phyloP scores from a whole-genome alignment of 2,888 invertebrate species.

The Artemia sinica region DNA sequence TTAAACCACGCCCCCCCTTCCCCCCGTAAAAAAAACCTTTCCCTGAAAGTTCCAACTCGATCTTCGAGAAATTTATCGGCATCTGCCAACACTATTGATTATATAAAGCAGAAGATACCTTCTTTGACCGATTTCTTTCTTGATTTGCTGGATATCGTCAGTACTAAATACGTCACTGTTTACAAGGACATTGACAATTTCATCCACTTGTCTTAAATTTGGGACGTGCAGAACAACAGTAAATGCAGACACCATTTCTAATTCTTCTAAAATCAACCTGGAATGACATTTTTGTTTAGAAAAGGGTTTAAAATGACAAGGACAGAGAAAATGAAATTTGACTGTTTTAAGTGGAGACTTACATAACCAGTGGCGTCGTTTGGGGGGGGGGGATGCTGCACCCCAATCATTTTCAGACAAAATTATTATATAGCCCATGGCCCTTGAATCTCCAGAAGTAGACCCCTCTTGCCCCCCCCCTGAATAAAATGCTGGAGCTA shows the following conservation, averaged over 20 bases:
- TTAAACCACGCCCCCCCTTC: too few species aligned
- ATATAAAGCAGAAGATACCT: conserved; percentile 39
- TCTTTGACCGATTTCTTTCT: conserved; percentile 55
- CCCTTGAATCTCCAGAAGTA: too few species aligned
- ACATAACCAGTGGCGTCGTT: not conserved
- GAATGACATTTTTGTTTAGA: conserved; percentile 22
- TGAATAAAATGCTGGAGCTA: too few species aligned
- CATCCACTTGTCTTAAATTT: conserved; percentile 65
- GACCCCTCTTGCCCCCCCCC: too few species aligned
- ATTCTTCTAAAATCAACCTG: conserved; percentile 80
- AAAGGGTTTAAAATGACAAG: not conserved
- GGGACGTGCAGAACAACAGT: conserved; percentile 80
- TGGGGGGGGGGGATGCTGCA: too few species aligned
- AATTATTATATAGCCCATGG: too few species aligned
- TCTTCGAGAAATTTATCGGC: too few species aligned
- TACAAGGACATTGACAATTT: conserved; percentile 62
- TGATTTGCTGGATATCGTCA: conserved; percentile 52
- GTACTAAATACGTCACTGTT: conserved; percentile 58
- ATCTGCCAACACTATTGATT: too few species aligned
- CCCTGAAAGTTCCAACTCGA: too few species aligned
- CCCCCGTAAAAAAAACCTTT: too few species aligned
- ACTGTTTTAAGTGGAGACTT: not conserved
- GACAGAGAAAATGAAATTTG: not conserved
- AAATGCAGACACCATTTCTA: conserved; percentile 85
- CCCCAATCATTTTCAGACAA: too few species aligned